Evolutionary conservation across 2,113 vertebrate genomes (phyloP), one percentile per base, ranked within the genome.

Genomic region (Apaloderma vittatum): DNA sequence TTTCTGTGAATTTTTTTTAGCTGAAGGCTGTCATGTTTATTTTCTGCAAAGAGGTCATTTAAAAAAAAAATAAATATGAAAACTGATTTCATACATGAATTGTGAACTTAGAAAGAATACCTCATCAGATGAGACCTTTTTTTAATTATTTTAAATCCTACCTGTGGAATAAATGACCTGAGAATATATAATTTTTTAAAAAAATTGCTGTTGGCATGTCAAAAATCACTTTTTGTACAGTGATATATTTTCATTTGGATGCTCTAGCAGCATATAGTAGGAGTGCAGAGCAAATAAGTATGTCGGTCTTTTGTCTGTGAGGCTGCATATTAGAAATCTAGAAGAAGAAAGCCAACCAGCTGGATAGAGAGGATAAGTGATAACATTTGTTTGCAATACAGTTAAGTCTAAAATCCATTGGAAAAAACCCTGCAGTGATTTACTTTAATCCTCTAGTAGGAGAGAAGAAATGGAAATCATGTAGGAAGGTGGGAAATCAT

Each of bases 1-100:
- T 88, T 94, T 72, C 65, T 92, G 75, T 65, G 87, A 92, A 76
- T 70, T 36, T 80, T 17, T 79, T 85, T 79, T 73, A 79, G 62
- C n/a, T 96, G 59, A 77, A 82, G 37, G 62, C n/a, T 72, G 12
- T 66, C 5, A 11, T 72, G 27, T 32, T 77, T 84, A 66, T 92
- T 95, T 86, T 87, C 63, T 57, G 21, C 36, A 52, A 77, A 75
- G 21, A 85, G 4, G 4, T 59, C 20, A 24, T 58, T 77, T 74
- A 78, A 82, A 5, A 30, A 58, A 55, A 34, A 55, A 34, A 77
- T 57, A n/a, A n/a, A n/a, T 49, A 15, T 68, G 15, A 58, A 70
- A 94, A 57, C 4, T 40, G 55, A 37, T 88, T 78, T 88, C 19
- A 36, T 62, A 12, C 3, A 6, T 24, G 12, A 66, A 17, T 82